Base-by-base conservation (phyloP, 2,888 invertebrate species). In the Stenchaetothrips biformis region DNA sequence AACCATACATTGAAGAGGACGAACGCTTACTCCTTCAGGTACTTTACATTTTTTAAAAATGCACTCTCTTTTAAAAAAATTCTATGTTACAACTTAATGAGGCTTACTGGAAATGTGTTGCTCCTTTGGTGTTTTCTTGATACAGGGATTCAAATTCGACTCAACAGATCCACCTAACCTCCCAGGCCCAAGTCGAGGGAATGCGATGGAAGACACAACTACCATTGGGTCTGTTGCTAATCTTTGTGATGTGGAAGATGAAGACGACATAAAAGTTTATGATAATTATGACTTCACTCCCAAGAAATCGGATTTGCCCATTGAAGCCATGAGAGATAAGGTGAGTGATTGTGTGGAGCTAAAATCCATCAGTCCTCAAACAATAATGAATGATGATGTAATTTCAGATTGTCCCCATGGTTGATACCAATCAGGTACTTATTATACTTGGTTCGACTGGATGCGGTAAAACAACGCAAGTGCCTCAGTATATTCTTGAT, bases 371-470 rank as follows among this genome's bases (percentile, higher is more conserved):
- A 37, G 21, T 18, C 62, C n/a, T 13, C 0, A 16, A 62, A 25
- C 67, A 18, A 67, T 62, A 77, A 48, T 48, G 4, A 1, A 21
- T 78, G n/a, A 78, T 78, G 81, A 80, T 79, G 62, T 81, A 82
- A 82, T 80, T 82, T 7, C 79, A 94, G 90, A 94, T 98, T 80
- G 83, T 96, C 3, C 86, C 89, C 4, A 89, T 90, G 79, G 91
- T 98, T 13, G 88, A 89, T 25, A 88, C 89, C 0, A 92, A 92
- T 85, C 91, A 92, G 80, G 94, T 97, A 0, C 90, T 94, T 0
- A 90, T 99, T 16, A 91, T 99, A 78, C 93, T 96, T 87, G 98
- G 98, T 0, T 93, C 93, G 0, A 98, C 99, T 0, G 99, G 99
- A 0, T 97, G 97, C 86, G 99, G 99, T 25, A 96, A 96, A 87